These are phyloP conservation scores for chimpanzee (Pan troglodytes) DNA, from an alignment of 2,113 vertebrate genomes.

Conservation along the genomic window NHGRI_mPanTro3-v2.1_pri NC_072404.2:132746501-132747000, in stretches of 20 bases:
- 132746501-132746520: neutral
- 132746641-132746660: slow-evolving; percentile 35
- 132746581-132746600: neutral
- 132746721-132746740: neutral
- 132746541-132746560: neutral
- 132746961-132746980: neutral
- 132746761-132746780: slow-evolving; percentile 10
- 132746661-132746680: neutral
- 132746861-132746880: slow-evolving; percentile 14
- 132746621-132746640: neutral
- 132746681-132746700: slow-evolving; percentile 5
- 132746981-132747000: slow-evolving; percentile 85
- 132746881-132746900: neutral
- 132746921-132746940: neutral
- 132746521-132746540: slow-evolving; percentile 39
- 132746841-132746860: neutral
- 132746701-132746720: neutral
- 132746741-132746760: neutral
- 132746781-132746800: neutral
- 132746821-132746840: neutral
- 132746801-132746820: neutral
- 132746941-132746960: neutral
- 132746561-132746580: neutral
- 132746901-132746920: neutral
- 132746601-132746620: neutral